Evolutionary conservation across 2,113 vertebrate species (phyloP), one percentile per base, ranked within the genome.

Genomic region (Capreolus pygargus): DNA sequence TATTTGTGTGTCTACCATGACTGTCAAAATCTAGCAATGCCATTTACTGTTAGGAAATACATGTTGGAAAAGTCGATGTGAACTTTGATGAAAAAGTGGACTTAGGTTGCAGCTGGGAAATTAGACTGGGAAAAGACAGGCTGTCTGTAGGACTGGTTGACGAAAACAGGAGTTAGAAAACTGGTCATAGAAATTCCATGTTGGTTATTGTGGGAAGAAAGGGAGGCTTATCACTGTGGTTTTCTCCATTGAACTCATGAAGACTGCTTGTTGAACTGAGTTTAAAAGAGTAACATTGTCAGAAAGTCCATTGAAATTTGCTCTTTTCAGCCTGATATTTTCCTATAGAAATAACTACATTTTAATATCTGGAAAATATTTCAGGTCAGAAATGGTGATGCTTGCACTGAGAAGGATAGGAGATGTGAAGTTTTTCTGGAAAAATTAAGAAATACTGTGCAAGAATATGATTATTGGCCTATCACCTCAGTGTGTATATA

Each of bases 401-500:
- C 28, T 43, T 91, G 39, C 5, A 45, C 17, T 57, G 43, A 96
- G 27, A 84, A 87, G n/a, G 58, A 79, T 36, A 88, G 67, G 23
- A 82, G 89, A 36, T 55, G 15, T 50, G 33, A 60, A 64, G 27
- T 60, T 96, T 90, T 52, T 52, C 81, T 50, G 58, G 58, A 82
- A 91, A 96, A 93, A 83, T 61, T 61, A 57, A 74, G 60, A 83
- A 43, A 87, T 88, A 36, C 8, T 52, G 36, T 70, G 16, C 6
- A 89, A 43, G 28, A 25, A 19, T 97, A 70, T 36, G 27, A 64
- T 95, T 98, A 89, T 92, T 97, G 10, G 67, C 43, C 91, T 87
- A 91, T 45, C 89, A 97, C 89, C 85, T 95, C 81, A 60, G 91
- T 94, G 70, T 36, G 30, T 54, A n/a, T n/a, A 52, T 82, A n/a